Conservation (phyloP, 1,140 invertebrate species). For the Brachionus paranguensis region DNA sequence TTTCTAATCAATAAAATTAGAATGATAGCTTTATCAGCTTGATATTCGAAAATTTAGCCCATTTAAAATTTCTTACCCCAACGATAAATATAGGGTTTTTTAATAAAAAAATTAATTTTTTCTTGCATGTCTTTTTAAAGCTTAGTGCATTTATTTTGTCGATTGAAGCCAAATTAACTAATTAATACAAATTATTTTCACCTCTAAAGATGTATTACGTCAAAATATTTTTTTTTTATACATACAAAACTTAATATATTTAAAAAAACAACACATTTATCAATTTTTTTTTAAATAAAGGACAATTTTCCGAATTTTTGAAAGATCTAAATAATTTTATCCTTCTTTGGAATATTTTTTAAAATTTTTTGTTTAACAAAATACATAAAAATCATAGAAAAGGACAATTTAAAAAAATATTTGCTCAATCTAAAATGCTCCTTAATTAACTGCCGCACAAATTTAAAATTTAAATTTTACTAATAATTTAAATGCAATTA, state of each 20-base stretch:
- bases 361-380: too few species aligned
- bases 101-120: too few species aligned
- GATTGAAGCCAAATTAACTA: background rate
- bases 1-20: background rate
- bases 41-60: background rate
- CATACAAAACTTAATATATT: background rate
- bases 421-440: too few species aligned
- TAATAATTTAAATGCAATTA: too few species aligned
- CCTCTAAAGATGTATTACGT: background rate
- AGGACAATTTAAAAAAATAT: too few species aligned
- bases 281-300: background rate
- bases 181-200: background rate
- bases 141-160: background rate
- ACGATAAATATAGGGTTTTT: background rate
- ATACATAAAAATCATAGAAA: too few species aligned
- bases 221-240: background rate
- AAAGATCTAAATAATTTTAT: too few species aligned
- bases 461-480: background rate
- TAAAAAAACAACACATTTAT: background rate
- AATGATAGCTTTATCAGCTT: background rate
- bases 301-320: too few species aligned
- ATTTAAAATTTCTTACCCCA: background rate
- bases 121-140: background rate
- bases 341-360: too few species aligned
- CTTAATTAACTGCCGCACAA: background rate